Evolutionary conservation across 2,113 vertebrate genomes (phyloP).

Genomic region (Dinomys branickii): DNA sequence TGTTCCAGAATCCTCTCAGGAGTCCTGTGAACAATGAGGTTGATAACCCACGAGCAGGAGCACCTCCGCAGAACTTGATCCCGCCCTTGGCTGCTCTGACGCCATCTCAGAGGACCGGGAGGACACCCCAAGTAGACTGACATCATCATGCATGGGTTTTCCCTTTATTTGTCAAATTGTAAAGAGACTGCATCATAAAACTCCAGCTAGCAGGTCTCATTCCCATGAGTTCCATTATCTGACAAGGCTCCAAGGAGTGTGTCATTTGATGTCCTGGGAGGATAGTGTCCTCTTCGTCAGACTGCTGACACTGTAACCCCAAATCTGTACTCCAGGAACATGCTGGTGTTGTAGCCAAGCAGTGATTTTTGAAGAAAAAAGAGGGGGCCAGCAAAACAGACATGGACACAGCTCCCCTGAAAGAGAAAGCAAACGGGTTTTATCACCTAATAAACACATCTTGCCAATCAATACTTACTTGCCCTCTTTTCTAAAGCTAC

Average conservation of each 20-base stretch:
- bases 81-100: neutral
- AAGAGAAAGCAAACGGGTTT: conserved; percentile 77
- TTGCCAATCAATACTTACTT: conserved; percentile 76
- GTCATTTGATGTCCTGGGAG: neutral
- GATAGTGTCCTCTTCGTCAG: conserved; percentile 13
- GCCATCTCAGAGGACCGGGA: neutral
- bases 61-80: neutral
- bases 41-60: neutral
- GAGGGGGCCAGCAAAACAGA: neutral
- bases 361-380: neutral
- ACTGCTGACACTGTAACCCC: neutral
- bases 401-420: conserved; percentile 55
- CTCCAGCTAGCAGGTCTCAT: neutral
- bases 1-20: neutral
- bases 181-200: conserved; percentile 45
- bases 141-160: neutral
- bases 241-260: neutral
- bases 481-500: conserved; percentile 74
- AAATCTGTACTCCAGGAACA: conserved; percentile 3
- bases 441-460: conserved; percentile 68
- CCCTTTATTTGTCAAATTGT: conserved; percentile 46
- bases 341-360: neutral
- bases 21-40: neutral
- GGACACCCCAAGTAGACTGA: neutral
- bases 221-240: neutral